Evolutionary conservation across 2,888 invertebrate genomes (phyloP).

Genomic region (Cylloceria caligata): DNA sequence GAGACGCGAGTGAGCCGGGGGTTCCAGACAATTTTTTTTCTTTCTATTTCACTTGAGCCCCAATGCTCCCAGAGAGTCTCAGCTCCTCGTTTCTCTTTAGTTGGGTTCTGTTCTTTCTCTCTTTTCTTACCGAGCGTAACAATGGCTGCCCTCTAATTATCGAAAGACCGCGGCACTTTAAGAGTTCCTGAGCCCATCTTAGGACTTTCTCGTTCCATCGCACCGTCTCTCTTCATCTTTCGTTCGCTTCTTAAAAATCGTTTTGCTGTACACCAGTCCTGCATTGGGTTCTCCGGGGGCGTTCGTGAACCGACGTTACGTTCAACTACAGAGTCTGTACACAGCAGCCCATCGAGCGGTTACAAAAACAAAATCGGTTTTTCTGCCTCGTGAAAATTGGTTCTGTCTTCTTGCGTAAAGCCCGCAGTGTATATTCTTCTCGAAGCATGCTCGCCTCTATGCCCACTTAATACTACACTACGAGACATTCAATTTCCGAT

Average conservation of each 20-base stretch:
- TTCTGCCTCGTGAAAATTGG: constrained; percentile 77
- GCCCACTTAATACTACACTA: constrained; percentile 5
- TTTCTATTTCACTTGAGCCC: constrained; percentile 61
- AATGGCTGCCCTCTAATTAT: constrained; percentile 84
- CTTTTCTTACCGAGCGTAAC: constrained; percentile 77
- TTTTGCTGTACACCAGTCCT: constrained; percentile 67
- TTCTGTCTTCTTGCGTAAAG: constrained; percentile 69
- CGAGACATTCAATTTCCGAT: constrained; percentile 48
- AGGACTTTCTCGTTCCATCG: constrained; percentile 64
- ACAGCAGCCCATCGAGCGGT: constrained; percentile 29
- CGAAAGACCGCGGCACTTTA: constrained; percentile 84
- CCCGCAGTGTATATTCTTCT: constrained; percentile 4
- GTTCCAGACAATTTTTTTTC: constrained; percentile 65
- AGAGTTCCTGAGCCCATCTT: constrained; percentile 80
- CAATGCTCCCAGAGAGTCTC: constrained; percentile 62
- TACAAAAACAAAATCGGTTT: constrained; percentile 74
- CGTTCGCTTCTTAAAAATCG: constrained; percentile 74
- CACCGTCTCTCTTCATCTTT: constrained; percentile 70
- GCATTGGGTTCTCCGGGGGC: constrained; percentile 45
- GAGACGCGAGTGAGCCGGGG: constrained; percentile 41
- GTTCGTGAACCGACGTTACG: constrained; percentile 49
- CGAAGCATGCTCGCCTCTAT: constrained; percentile 15
- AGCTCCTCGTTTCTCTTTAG: constrained; percentile 63
- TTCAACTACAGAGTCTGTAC: constrained; percentile 7
- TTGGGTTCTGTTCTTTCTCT: constrained; percentile 68